Evolutionary conservation across 2,888 invertebrate species (phyloP).

Genomic region (Rhagonycha fulva): DNA sequence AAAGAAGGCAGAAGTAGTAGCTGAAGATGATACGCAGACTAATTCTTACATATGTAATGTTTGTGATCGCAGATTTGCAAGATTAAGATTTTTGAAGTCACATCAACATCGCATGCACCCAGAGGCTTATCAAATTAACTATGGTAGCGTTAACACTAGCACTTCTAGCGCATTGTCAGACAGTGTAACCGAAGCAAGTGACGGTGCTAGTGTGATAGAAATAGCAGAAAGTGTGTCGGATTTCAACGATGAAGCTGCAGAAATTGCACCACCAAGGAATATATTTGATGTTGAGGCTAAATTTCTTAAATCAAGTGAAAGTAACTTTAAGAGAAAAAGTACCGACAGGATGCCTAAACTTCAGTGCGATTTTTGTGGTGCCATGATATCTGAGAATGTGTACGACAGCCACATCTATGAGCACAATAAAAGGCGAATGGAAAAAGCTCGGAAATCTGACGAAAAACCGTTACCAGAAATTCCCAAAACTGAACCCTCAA

Average conservation of each 20-base stretch:
- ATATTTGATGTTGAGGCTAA: neutral
- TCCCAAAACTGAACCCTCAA: neutral
- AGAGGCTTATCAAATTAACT: neutral
- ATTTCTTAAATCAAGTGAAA: neutral
- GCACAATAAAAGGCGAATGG: constrained; percentile 16
- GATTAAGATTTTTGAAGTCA: constrained; percentile 15
- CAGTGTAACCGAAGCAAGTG: neutral
- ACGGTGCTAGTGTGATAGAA: neutral
- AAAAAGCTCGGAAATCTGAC: neutral
- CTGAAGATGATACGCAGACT: neutral
- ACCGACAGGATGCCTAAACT: constrained; percentile 15
- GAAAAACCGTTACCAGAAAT: neutral
- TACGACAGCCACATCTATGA: constrained; percentile 23
- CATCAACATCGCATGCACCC: constrained; percentile 18
- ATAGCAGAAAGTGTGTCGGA: neutral
- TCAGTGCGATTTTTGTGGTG: constrained; percentile 27
- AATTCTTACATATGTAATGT: constrained; percentile 9
- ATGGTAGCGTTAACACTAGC: neutral
- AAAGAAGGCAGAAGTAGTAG: neutral
- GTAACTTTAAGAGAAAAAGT: constrained; percentile 12
- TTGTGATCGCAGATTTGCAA: constrained; percentile 14
- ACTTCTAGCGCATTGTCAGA: neutral
- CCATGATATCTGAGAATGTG: constrained; percentile 13
- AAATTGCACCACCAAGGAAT: neutral
- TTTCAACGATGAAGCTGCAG: neutral